A percentile compares a stretch with the other conserved stretches of the same genome.
These are phyloP conservation scores for Troglohyphantes excavatus DNA, from an alignment of 2,888 invertebrate genomes.

Conservation along the genomic window DNA sequence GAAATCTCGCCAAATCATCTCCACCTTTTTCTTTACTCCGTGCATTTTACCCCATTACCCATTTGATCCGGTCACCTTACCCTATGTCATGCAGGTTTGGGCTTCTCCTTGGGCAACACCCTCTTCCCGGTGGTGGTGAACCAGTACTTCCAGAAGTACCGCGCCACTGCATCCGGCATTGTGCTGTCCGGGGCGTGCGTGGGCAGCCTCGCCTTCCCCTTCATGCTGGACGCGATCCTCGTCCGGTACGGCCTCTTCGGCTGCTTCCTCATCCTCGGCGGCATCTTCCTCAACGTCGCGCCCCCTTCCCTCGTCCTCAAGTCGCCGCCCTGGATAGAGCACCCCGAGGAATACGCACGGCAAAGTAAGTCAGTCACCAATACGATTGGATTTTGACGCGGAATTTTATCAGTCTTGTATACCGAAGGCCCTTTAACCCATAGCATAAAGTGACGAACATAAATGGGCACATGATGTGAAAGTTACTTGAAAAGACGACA, in stretches of 20 bases:
- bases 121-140: slow-evolving; percentile 62
- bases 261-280: slow-evolving; percentile 51
- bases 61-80: not conserved
- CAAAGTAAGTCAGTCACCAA: slow-evolving; percentile 16
- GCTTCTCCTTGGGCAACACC: slow-evolving; percentile 57
- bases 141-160: slow-evolving; percentile 63
- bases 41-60: not conserved
- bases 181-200: slow-evolving; percentile 67
- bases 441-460: no score
- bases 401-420: no score
- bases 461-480: no score
- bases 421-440: no score
- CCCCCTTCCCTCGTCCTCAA: slow-evolving; percentile 57
- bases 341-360: slow-evolving; percentile 55
- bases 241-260: slow-evolving; percentile 51
- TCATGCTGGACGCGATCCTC: slow-evolving; percentile 54
- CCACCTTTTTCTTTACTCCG: no score
- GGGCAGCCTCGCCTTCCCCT: slow-evolving; percentile 41
- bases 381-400: no score
- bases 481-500: no score
- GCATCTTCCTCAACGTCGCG: slow-evolving; percentile 56
- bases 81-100: slow-evolving; percentile 31
- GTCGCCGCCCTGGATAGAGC: slow-evolving; percentile 48
- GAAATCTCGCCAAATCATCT: no score
- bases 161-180: slow-evolving; percentile 67